Evolutionary conservation across 2,797 vertebrate genomes (phyloP).

Genomic region (Lacerta viridis): DNA sequence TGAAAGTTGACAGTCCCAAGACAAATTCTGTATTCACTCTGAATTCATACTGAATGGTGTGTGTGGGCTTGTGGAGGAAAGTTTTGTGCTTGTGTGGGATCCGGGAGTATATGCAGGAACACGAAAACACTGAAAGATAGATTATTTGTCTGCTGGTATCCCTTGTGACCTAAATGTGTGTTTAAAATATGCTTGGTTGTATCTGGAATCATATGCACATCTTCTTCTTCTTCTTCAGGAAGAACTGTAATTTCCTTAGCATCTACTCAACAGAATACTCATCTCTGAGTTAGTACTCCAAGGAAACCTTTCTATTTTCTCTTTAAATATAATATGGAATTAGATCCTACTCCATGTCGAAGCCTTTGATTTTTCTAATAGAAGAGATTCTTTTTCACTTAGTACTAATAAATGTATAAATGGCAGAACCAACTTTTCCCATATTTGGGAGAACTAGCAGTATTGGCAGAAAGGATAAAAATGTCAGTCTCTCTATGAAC

Average conservation of each 20-base stretch:
- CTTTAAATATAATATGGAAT: constrained; percentile 66
- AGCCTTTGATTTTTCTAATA: constrained; percentile 35
- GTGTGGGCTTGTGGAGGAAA: not conserved
- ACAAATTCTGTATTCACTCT: not conserved
- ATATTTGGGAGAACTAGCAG: constrained; percentile 27
- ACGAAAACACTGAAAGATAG: not conserved
- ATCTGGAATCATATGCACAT: rapidly evolving
- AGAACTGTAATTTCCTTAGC: constrained; percentile 12
- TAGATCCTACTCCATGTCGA: constrained; percentile 59
- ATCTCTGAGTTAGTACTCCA: constrained; percentile 45
- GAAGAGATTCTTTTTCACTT: constrained; percentile 65
- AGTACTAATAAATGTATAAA: constrained; percentile 32
- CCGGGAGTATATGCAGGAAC: not conserved
- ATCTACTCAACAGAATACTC: constrained; percentile 16
- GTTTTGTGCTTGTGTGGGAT: not conserved
- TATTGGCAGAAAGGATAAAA: constrained; percentile 2
- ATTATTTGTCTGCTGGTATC: not conserved
- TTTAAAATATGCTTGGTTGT: not conserved
- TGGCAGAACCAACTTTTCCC: constrained; percentile 38
- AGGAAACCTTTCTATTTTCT: constrained; percentile 55
- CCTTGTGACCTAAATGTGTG: not conserved
- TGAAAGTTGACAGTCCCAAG: constrained; percentile 4
- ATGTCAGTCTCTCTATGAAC: not conserved
- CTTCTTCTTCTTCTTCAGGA: constrained; percentile 43
- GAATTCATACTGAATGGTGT: not conserved